phyloP scores from a whole-genome alignment of 2,888 invertebrate species.

The Caenorhabditis imperialis region DNA sequence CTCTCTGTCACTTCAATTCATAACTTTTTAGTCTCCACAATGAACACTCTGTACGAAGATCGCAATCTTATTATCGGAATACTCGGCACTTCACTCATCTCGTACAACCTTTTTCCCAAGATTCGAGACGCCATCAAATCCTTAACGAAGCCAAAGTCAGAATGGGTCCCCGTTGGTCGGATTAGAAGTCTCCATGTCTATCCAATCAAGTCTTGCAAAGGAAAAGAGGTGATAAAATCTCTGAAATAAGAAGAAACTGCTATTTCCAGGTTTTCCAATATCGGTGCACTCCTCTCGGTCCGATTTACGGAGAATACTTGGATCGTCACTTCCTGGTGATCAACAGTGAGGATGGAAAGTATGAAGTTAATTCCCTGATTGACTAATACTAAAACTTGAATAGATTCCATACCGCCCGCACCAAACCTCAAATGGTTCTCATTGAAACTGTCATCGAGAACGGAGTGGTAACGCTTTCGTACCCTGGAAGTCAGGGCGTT shows the following conservation, averaged over 20 bases:
- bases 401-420: conserved; percentile 59
- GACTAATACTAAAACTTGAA: background rate
- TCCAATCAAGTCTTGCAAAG: conserved; percentile 71
- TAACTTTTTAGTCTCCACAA: too few species aligned
- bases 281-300: conserved; percentile 65
- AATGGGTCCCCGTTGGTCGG: conserved; percentile 64
- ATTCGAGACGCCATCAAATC: conserved; percentile 22
- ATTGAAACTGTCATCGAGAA: conserved; percentile 54
- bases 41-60: conserved; percentile 49
- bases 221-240: conserved; percentile 60
- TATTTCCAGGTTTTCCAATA: conserved; percentile 62
- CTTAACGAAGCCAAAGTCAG: conserved; percentile 24
- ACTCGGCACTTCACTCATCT: conserved; percentile 48
- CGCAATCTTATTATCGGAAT: conserved; percentile 49
- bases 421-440: conserved; percentile 61
- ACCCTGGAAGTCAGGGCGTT: conserved; percentile 34
- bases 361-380: background rate
- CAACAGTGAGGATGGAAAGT: conserved; percentile 60
- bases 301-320: conserved; percentile 53
- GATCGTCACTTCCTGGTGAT: conserved; percentile 71
- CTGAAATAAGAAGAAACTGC: background rate
- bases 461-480: conserved; percentile 45
- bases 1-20: too few species aligned
- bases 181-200: conserved; percentile 63
- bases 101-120: conserved; percentile 40